Conservation (phyloP, 2,113 vertebrate species). For the Mystacornis crossleyi region DNA sequence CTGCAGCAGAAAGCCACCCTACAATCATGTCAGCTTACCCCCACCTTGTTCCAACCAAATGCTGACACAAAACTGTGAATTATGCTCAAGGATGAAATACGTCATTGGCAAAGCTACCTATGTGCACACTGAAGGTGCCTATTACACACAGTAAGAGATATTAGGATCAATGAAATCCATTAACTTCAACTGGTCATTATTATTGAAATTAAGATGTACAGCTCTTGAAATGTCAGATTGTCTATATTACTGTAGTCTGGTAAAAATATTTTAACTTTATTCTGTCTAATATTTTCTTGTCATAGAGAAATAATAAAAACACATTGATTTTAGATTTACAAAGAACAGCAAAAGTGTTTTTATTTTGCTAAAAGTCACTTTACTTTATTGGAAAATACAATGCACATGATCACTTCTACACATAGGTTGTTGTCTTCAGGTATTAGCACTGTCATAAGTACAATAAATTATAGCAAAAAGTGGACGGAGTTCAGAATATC, state of each 20-base stretch:
- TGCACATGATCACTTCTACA: not conserved
- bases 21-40: not conserved
- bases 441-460: not conserved
- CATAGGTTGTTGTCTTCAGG: not conserved
- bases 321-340: not conserved
- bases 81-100: not conserved
- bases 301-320: not conserved
- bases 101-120: not conserved
- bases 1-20: not conserved
- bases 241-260: not conserved
- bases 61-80: not conserved
- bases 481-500: not conserved
- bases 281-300: not conserved
- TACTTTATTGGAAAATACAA: not conserved
- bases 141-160: not conserved
- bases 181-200: not conserved
- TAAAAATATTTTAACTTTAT: constrained; percentile 1
- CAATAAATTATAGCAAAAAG: not conserved
- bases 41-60: not conserved
- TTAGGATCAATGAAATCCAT: not conserved
- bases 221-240: not conserved
- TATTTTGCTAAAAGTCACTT: not conserved
- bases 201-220: not conserved
- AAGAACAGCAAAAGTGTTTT: not conserved
- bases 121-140: not conserved